Evolutionary conservation across 2,888 invertebrate genomes (phyloP).

Genomic region (Trichopoda pennipes): DNA sequence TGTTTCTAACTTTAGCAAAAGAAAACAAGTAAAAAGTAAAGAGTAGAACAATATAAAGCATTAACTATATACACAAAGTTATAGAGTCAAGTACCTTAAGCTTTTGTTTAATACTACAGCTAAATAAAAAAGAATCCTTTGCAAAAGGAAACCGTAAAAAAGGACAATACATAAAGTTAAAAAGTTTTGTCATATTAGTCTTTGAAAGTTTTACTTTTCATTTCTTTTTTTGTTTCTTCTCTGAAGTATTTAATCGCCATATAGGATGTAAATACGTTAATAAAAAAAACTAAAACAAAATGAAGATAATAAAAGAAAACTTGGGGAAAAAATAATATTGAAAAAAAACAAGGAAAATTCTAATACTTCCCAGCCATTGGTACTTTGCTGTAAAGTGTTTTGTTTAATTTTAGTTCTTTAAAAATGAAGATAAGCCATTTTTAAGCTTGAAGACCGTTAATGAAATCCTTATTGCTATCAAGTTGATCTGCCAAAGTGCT

Average conservation of each 20-base stretch:
- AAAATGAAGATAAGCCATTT: constrained; percentile 62
- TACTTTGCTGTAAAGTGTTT: constrained; percentile 37
- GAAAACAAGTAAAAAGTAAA: background rate
- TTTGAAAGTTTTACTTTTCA: constrained; percentile 43
- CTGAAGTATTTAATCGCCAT: constrained; percentile 61
- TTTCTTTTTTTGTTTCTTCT: constrained; percentile 7
- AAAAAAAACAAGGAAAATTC: constrained; percentile 31
- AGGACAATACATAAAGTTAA: constrained; percentile 62
- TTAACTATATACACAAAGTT: constrained; percentile 52
- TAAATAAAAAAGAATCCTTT: constrained; percentile 43
- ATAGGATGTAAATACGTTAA: constrained; percentile 66
- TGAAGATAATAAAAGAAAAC: constrained; percentile 12
- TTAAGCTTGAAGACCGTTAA: constrained; percentile 66
- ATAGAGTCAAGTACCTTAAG: constrained; percentile 59
- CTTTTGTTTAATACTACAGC: constrained; percentile 60
- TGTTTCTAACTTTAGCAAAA: constrained; percentile 41
- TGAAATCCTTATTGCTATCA: constrained; percentile 71
- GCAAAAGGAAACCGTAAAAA: constrained; percentile 59
- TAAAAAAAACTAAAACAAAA: constrained; percentile 11
- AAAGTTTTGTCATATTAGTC: constrained; percentile 60
- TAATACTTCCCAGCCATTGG: constrained; percentile 45
- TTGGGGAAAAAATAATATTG: too few species aligned
- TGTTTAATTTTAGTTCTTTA: constrained; percentile 15
- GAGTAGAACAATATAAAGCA: constrained; percentile 29
- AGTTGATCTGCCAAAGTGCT: constrained; percentile 66